These are phyloP conservation scores for Polydrusus pterygomalis DNA, from an alignment of 2,888 invertebrate genomes.

Conservation along the genomic window DNA sequence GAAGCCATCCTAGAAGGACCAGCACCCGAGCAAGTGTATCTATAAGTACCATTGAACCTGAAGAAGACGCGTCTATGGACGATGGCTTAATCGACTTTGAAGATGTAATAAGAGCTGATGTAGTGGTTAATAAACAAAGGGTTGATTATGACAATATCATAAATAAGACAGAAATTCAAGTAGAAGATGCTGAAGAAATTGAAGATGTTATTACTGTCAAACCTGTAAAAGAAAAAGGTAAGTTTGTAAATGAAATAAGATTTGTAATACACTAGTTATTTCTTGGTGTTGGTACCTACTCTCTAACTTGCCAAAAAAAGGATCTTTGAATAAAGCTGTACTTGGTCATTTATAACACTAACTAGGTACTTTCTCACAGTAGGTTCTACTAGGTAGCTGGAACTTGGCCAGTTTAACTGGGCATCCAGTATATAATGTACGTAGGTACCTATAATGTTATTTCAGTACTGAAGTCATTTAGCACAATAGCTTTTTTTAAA, in stretches of 20 bases:
- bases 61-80: conserved; percentile 47
- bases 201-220: neutral
- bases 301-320: too few species aligned
- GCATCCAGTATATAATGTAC: too few species aligned
- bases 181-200: conserved; percentile 49
- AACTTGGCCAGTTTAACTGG: too few species aligned
- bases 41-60: conserved; percentile 35
- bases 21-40: conserved; percentile 5
- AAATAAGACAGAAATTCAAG: conserved; percentile 63
- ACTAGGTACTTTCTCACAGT: too few species aligned
- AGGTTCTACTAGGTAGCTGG: too few species aligned
- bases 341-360: too few species aligned
- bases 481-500: too few species aligned
- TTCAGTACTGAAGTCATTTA: too few species aligned
- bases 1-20: conserved; percentile 8
- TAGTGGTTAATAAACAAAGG: conserved; percentile 64
- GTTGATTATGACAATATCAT: conserved; percentile 66
- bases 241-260: neutral
- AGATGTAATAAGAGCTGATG: conserved; percentile 66
- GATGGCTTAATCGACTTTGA: conserved; percentile 66
- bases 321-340: too few species aligned
- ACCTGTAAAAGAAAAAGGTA: conserved; percentile 49
- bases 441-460: too few species aligned
- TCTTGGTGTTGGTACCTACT: too few species aligned
- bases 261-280: neutral